Base-by-base conservation (phyloP, 2,888 invertebrate species). In the Diadromus collaris region DNA sequence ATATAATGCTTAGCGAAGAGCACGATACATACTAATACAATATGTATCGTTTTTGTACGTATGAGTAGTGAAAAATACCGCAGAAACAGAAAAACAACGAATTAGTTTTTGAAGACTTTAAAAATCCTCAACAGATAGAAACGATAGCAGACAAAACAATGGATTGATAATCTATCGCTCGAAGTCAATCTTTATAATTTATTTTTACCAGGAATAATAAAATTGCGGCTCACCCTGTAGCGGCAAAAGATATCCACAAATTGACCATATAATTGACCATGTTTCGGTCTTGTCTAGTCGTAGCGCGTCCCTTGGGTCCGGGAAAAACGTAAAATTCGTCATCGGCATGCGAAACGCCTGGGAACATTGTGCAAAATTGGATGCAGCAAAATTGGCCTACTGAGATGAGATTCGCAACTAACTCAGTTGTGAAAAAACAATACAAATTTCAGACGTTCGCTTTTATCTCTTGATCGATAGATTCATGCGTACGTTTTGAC, bases 321-420 rank as follows among this genome's bases (percentile, higher is more conserved):
- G 48, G 48, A 3, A 48, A 48, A 3, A 21, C 21, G 48, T 48
- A 48, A 48, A 48, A 48, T 9, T 48, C 48, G 48, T 48, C 48
- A 19, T 48, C 48, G 48, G 48, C 48, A 21, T 48, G 48, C 21
- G 48, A 48, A 48, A 48, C 48, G 19, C 48, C 48, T 48, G 48
- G 9, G 9, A 7, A 48, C 48, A 21, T 19, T 48, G 9, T 19
- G 21, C 34, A 46, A n/a, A 46, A 46, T 48, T 9, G 7, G 9
- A 48, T 48, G 2, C 9, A 48, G 9, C 1, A 48, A 48, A 19
- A 21, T 48, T 34, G 9, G 10, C 6, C 0, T 21, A n/a, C 9
- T 19, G 6, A 46, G 19, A n/a, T 19, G 7, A 46, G 16, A 46
- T 19, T 34, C 10, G 34, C 1, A 32, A 34, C 34, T 10, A 1